A percentile compares a stretch with the other conserved stretches of the same genome.
Evolutionary conservation across 2,797 vertebrate species (phyloP).

Genomic region (Ctenopoma kingsleyae): DNA sequence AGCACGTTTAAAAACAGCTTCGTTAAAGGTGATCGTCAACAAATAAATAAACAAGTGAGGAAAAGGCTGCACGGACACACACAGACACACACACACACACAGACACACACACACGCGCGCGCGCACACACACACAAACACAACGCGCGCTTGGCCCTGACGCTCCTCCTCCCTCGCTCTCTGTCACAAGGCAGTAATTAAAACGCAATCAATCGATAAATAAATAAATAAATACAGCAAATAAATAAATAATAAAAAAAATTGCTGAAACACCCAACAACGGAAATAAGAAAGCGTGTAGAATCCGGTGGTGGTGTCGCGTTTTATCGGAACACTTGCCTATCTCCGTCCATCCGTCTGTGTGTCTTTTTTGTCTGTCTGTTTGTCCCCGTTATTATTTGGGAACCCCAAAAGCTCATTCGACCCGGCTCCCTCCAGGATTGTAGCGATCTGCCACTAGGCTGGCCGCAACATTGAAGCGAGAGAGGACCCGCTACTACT

Average conservation of each 20-base stretch:
- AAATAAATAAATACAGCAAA: conserved; percentile 69
- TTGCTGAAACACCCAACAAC: conserved; percentile 14
- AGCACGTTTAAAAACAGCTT: conserved; percentile 57
- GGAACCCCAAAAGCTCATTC: conserved; percentile 86
- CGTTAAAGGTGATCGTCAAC: conserved; percentile 51
- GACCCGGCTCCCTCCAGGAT: conserved; percentile 87
- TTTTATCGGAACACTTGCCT: conserved; percentile 86
- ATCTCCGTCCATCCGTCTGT: conserved; percentile 88
- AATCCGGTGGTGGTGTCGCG: conserved; percentile 69
- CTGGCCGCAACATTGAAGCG: conserved; percentile 88
- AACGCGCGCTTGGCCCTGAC: conserved; percentile 75
- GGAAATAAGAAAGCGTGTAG: conserved; percentile 46
- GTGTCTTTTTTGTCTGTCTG: conserved; percentile 83
- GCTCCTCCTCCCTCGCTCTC: conserved; percentile 84
- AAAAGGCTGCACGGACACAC: conserved; percentile 27
- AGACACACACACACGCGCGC: not conserved
- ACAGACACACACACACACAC: not conserved
- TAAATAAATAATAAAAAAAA: conserved; percentile 69
- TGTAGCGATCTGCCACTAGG: conserved; percentile 87
- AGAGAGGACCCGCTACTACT: conserved; percentile 86
- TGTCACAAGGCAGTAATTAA: conserved; percentile 88
- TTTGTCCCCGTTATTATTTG: conserved; percentile 77
- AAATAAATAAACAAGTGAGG: conserved; percentile 69
- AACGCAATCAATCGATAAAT: conserved; percentile 89
- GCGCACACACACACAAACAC: conserved; percentile 49